Conservation (phyloP, 2,888 invertebrate species). For the Panopea generosa region DNA sequence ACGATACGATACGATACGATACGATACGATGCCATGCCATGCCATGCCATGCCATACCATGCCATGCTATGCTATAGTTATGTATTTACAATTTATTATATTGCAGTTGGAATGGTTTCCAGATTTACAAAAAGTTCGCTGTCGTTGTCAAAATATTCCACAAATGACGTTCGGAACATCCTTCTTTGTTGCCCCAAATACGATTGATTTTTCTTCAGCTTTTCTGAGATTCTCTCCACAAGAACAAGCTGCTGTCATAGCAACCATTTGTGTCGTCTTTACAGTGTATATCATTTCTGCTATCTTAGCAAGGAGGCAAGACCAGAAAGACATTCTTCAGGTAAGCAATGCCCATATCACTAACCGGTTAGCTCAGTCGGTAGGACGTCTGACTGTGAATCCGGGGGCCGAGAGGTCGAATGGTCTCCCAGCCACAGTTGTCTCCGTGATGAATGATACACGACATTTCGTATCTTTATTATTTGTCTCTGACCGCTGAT, state of each 20-base stretch:
- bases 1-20: too few species aligned
- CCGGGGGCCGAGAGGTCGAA: too few species aligned
- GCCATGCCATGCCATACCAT: too few species aligned
- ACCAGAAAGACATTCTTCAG: constrained; percentile 73
- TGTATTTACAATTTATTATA: too few species aligned
- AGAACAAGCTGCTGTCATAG: constrained; percentile 80
- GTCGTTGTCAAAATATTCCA: constrained; percentile 70
- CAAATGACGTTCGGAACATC: constrained; percentile 77
- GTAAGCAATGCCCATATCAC: constrained; percentile 30
- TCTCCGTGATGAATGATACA: too few species aligned
- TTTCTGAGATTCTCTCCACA: constrained; percentile 71
- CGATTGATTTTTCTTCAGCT: constrained; percentile 81
- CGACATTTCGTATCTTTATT: too few species aligned
- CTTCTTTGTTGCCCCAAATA: constrained; percentile 80
- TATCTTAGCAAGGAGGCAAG: constrained; percentile 79
- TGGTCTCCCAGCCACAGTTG: too few species aligned
- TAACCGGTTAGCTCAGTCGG: neutral
- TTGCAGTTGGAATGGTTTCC: neutral
- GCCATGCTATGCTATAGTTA: too few species aligned
- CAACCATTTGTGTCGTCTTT: constrained; percentile 76
- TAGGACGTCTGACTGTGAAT: too few species aligned
- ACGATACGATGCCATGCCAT: too few species aligned
- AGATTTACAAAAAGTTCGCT: constrained; percentile 25
- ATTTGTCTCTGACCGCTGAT: too few species aligned
- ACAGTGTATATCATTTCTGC: constrained; percentile 72